A percentile compares a stretch with the other conserved stretches of the same genome.
These are phyloP conservation scores for Choristoneura rosaceana DNA, from an alignment of 2,888 invertebrate genomes.

Conservation along the genomic window DNA sequence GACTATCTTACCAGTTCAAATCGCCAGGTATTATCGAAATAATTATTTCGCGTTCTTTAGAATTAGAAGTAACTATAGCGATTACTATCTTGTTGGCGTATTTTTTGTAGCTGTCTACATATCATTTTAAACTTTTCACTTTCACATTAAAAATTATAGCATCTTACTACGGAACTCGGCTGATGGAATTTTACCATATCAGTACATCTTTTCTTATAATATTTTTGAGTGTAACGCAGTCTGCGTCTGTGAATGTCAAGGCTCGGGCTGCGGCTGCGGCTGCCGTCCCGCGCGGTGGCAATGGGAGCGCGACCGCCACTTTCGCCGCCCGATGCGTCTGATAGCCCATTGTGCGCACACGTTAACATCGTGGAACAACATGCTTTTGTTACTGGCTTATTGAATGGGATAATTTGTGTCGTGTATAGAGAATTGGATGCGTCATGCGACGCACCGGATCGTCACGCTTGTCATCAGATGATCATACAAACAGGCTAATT, in stretches of 20 bases:
- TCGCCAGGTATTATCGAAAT: no score
- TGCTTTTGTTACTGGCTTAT: conserved; percentile 32
- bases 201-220: neutral
- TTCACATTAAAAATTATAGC: no score
- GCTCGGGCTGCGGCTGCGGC: conserved; percentile 31
- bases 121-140: no score
- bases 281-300: conserved; percentile 43
- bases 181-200: neutral
- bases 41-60: no score
- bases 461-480: conserved; percentile 14
- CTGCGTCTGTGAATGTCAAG: conserved; percentile 49
- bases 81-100: no score
- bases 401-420: conserved; percentile 28
- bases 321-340: conserved; percentile 53
- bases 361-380: conserved; percentile 25
- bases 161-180: no score
- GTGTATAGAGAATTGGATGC: conserved; percentile 25
- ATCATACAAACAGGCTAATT: neutral
- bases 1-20: no score
- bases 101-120: no score
- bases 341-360: conserved; percentile 38
- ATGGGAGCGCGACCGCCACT: conserved; percentile 67
- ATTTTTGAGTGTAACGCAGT: neutral
- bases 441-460: conserved; percentile 27
- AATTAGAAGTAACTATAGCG: no score